Evolutionary conservation across 1,140 invertebrate species (phyloP), one percentile per base, ranked within the genome.

Genomic region (Cyphomyrmex costatus): DNA sequence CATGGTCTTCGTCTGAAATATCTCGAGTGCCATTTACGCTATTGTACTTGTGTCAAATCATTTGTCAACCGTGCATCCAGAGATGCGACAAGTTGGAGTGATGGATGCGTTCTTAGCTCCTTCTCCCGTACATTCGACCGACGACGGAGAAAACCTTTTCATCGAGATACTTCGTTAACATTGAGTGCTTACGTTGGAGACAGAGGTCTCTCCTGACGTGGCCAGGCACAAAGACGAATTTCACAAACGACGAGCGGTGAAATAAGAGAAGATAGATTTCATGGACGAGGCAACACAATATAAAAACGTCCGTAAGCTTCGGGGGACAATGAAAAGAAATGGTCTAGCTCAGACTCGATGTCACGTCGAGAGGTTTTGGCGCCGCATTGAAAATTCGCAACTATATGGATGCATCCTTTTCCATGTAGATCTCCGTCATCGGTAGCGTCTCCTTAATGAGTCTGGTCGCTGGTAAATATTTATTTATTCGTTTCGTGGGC

Each of bases 401-500:
- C 30, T 5, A 6, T n/a, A n/a, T n/a, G 27, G 68, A 27, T 33
- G 33, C 42, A 68, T 27, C 51, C 86, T 88, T 89, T 89, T 89
- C 86, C 78, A 88, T 85, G 87, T 65, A 88, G 80, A 88, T 88
- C 56, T 42, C 16, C 21, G 53, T 58, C 51, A 24, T 60, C 68
- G 79, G 68, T 60, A 78, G 82, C 73, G 30, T 65, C 58, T 7
- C 73, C 60, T n/a, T 66, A 66, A 78, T 51, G 70, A 61, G 74
- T 6, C n/a, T 27, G 33, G 12, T 6, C 51, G 60, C 68, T 85
- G 46, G 66, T 87, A 87, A 87, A 87, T 85, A 90, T 87, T 87
- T 80, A 90, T 90, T 73, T 80, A 90, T 90, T 73, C 78, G 58
- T 68, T 61, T 56, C 30, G 84, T 82, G 33, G 68, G 85, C 78